A percentile compares a stretch with the other conserved stretches of the same genome.
Conservation (phyloP, 1,140 invertebrate genomes). For the Philaenus spumarius region DNA sequence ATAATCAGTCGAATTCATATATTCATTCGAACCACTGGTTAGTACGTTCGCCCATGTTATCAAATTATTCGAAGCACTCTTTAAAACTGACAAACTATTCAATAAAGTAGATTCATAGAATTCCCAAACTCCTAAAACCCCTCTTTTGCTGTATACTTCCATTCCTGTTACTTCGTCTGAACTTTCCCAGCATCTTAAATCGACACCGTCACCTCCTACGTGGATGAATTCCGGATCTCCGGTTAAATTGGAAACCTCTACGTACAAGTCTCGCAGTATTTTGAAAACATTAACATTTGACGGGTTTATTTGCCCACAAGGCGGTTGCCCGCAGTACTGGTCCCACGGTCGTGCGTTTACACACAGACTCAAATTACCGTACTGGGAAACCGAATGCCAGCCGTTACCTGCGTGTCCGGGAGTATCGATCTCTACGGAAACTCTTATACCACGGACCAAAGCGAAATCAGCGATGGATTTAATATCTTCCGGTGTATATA, state of each 20-base stretch:
- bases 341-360: conserved; percentile 65
- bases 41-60: not conserved
- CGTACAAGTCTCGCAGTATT: conserved; percentile 59
- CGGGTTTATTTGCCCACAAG: conserved; percentile 78
- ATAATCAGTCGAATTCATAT: not conserved
- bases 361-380: conserved; percentile 42
- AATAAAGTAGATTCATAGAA: not conserved
- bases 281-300: conserved; percentile 64
- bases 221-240: conserved; percentile 78
- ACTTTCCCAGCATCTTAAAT: conserved; percentile 66
- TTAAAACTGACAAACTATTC: not conserved
- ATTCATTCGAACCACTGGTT: not conserved
- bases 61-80: not conserved
- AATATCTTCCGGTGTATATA: conserved; percentile 64
- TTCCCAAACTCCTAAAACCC: not conserved
- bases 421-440: conserved; percentile 81
- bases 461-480: conserved; percentile 61
- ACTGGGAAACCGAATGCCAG: conserved; percentile 63
- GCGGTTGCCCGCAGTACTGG: conserved; percentile 70
- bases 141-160: conserved; percentile 15
- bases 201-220: conserved; percentile 79
- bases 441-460: conserved; percentile 60
- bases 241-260: conserved; percentile 57
- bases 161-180: not conserved
- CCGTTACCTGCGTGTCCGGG: conserved; percentile 81